Percentiles rank a stretch among this genome's conserved stretches.
These are phyloP conservation scores for Plagodis pulveraria DNA, from an alignment of 2,888 invertebrate species.

Conservation along the genomic window DNA sequence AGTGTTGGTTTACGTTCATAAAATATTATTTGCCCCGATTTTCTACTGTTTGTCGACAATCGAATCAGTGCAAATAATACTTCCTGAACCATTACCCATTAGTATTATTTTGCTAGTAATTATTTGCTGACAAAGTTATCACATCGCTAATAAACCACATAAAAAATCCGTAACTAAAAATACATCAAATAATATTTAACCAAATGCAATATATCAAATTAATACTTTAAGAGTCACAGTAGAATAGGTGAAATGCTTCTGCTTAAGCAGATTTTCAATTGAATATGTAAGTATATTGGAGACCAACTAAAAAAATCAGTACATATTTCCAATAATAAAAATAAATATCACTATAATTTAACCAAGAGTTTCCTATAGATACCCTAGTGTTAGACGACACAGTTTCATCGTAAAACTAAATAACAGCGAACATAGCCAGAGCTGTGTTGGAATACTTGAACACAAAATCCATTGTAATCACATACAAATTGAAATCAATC, in stretches of 20 bases:
- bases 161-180: conserved; percentile 40
- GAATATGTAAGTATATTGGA: conserved; percentile 42
- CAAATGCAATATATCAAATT: conserved; percentile 42
- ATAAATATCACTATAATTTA: conserved; percentile 66
- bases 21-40: no score
- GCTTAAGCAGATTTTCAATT: conserved; percentile 43
- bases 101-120: conserved; percentile 39
- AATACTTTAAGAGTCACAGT: conserved; percentile 48
- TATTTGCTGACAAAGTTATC: conserved; percentile 44
- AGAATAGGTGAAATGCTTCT: conserved; percentile 43
- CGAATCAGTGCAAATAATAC: no score
- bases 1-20: conserved; percentile 12
- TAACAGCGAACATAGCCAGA: conserved; percentile 32
- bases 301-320: conserved; percentile 45
- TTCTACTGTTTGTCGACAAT: no score
- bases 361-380: conserved; percentile 45
- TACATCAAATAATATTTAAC: conserved; percentile 43
- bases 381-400: conserved; percentile 39
- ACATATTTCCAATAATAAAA: conserved; percentile 54
- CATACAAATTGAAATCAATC: no score
- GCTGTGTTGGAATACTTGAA: conserved; percentile 9
- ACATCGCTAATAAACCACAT: conserved; percentile 39
- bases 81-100: conserved; percentile 9
- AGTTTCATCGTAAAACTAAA: conserved; percentile 45
- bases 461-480: no score